A percentile compares a stretch with the other conserved stretches of the same genome.
Evolutionary conservation across 2,797 vertebrate genomes (phyloP).

Genomic region (Phoeniculus purpureus): DNA sequence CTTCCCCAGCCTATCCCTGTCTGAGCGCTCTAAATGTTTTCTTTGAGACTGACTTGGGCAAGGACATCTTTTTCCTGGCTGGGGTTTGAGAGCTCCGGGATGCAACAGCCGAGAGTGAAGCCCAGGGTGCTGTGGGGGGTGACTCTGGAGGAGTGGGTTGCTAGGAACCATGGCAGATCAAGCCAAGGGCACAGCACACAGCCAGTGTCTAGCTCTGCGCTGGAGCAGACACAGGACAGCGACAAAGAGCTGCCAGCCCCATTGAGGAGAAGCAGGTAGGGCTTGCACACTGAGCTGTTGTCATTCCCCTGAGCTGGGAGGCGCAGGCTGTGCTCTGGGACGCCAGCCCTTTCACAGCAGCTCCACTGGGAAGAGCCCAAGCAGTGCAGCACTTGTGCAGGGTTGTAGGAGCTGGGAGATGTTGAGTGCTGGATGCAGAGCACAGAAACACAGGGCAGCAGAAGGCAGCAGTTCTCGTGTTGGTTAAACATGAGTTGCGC

Average conservation of each 20-base stretch:
- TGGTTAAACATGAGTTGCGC: accelerated
- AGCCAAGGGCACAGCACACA: not conserved
- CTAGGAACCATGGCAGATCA: not conserved
- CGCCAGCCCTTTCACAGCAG: too few species aligned
- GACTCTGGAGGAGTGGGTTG: accelerated
- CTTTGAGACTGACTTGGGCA: not conserved
- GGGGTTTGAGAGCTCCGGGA: accelerated
- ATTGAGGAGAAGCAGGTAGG: too few species aligned
- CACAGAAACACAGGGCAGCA: not conserved
- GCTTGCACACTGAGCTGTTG: too few species aligned
- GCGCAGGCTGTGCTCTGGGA: too few species aligned
- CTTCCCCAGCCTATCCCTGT: accelerated
- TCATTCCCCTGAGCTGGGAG: not conserved
- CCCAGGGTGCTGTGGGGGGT: accelerated
- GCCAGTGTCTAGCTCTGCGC: too few species aligned
- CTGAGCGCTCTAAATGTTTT: not conserved
- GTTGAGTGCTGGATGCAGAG: not conserved
- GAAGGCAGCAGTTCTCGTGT: accelerated
- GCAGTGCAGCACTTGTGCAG: not conserved
- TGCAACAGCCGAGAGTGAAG: not conserved
- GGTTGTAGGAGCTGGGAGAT: not conserved
- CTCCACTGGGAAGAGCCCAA: accelerated
- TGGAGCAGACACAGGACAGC: too few species aligned
- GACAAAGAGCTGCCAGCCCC: too few species aligned
- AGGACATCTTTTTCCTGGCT: not conserved